Conservation (phyloP, 2,888 invertebrate species). For the Subacronicta megacephala region DNA sequence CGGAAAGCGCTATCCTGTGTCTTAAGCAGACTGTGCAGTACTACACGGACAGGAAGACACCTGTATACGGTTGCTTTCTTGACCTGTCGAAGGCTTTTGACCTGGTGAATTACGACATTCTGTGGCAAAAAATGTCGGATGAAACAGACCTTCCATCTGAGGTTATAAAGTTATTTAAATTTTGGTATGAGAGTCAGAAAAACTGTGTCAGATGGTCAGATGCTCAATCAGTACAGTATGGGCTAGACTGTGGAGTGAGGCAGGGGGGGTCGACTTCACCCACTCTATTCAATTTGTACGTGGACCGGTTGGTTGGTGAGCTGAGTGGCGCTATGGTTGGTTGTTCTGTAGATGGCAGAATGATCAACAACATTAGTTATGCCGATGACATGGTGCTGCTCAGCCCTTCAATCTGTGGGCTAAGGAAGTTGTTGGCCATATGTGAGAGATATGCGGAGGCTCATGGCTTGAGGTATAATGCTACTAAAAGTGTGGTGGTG, state of each 20-base stretch:
- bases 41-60: too few relatives aligned
- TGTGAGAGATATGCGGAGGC: too few relatives aligned
- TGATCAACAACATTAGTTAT: too few relatives aligned
- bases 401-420: too few relatives aligned
- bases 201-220: not conserved
- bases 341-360: too few relatives aligned
- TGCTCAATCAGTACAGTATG: not conserved
- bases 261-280: constrained; percentile 7
- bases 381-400: too few relatives aligned
- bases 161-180: not conserved
- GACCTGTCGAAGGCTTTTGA: constrained; percentile 2
- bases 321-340: too few relatives aligned
- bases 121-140: constrained; percentile 3
- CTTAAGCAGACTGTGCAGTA: too few relatives aligned
- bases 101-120: constrained; percentile 2
- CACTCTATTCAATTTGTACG: constrained; percentile 3
- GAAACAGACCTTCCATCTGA: constrained; percentile 1
- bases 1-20: constrained; percentile 1
- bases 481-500: too few relatives aligned
- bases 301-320: too few relatives aligned
- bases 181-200: not conserved
- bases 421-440: too few relatives aligned
- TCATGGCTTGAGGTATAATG: too few relatives aligned
- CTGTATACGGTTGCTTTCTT: constrained; percentile 1
- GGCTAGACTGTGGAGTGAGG: constrained; percentile 6